phyloP scores from a whole-genome alignment of 2,113 vertebrate species.

The Microcebus tavaratra region DNA sequence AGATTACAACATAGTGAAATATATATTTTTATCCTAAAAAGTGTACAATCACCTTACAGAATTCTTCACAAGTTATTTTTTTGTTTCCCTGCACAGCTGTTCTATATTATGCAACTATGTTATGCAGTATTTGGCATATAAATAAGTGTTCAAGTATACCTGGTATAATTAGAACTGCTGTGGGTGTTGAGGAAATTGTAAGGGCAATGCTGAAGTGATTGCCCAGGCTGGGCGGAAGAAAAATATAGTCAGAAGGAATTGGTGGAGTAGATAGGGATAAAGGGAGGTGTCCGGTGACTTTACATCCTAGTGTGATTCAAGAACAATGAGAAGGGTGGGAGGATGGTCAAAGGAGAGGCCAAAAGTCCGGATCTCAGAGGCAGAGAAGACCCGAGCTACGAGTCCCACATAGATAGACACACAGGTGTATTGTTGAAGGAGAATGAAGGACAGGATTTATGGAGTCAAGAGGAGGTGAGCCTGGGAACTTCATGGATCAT shows the following conservation, averaged over 20 bases:
- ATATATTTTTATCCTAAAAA: constrained; percentile 48
- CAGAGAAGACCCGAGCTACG: not conserved
- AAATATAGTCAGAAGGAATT: not conserved
- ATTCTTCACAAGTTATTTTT: constrained; percentile 55
- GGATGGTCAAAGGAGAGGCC: not conserved
- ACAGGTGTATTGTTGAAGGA: not conserved
- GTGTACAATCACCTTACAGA: not conserved
- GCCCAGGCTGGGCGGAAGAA: not conserved
- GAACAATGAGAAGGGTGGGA: not conserved
- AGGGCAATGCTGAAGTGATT: constrained; percentile 3
- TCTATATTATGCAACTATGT: constrained; percentile 18
- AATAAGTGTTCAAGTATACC: not conserved
- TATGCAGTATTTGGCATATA: constrained; percentile 25
- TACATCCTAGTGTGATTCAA: not conserved
- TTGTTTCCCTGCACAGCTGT: constrained; percentile 53
- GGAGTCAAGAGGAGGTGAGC: not conserved
- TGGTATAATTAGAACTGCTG: constrained; percentile 53
- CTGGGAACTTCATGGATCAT: not conserved
- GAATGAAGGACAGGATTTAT: not conserved
- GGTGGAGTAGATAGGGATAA: not conserved
- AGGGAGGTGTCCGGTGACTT: not conserved
- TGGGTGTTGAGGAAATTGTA: constrained; percentile 28
- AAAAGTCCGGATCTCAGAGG: not conserved
- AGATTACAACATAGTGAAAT: constrained; percentile 14
- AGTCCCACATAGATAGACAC: not conserved